These are phyloP conservation scores for Drosophila eugracilis DNA, from an alignment of 1,140 invertebrate species.

Conservation along the genomic window DNA sequence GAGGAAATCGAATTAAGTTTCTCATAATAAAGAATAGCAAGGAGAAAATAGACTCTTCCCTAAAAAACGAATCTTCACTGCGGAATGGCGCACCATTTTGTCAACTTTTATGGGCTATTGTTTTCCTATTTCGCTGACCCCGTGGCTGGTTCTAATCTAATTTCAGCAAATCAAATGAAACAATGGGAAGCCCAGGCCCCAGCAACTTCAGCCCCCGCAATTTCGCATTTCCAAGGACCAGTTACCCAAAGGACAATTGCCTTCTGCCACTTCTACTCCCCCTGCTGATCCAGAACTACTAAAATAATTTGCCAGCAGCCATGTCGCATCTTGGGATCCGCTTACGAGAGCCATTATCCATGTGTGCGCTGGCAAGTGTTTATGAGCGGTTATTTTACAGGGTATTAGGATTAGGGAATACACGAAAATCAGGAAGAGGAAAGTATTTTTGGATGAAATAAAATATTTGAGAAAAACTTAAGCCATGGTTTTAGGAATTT, in stretches of 20 bases:
- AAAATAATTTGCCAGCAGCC: slow-evolving; percentile 57
- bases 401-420: neutral
- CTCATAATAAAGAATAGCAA: no score
- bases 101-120: slow-evolving; percentile 27
- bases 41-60: neutral
- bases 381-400: slow-evolving; percentile 8
- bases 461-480: no score
- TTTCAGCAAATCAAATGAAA: slow-evolving; percentile 49
- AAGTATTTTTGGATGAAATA: no score
- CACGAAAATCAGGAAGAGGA: no score
- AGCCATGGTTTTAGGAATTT: no score
- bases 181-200: slow-evolving; percentile 17
- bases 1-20: slow-evolving; percentile 12
- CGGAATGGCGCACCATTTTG: slow-evolving; percentile 18
- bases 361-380: slow-evolving; percentile 31
- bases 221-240: slow-evolving; percentile 34
- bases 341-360: slow-evolving; percentile 45
- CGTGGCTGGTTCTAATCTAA: slow-evolving; percentile 37
- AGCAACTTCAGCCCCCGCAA: slow-evolving; percentile 4
- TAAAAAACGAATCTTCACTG: slow-evolving; percentile 6
- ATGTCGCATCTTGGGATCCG: slow-evolving; percentile 39
- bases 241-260: slow-evolving; percentile 14
- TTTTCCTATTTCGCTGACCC: slow-evolving; percentile 33
- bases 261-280: slow-evolving; percentile 14
- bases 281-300: slow-evolving; percentile 29